Evolutionary conservation across 2,113 vertebrate species (phyloP), one percentile per base, ranked within the genome.

Genomic region (Brachionichthys hirsutus): DNA sequence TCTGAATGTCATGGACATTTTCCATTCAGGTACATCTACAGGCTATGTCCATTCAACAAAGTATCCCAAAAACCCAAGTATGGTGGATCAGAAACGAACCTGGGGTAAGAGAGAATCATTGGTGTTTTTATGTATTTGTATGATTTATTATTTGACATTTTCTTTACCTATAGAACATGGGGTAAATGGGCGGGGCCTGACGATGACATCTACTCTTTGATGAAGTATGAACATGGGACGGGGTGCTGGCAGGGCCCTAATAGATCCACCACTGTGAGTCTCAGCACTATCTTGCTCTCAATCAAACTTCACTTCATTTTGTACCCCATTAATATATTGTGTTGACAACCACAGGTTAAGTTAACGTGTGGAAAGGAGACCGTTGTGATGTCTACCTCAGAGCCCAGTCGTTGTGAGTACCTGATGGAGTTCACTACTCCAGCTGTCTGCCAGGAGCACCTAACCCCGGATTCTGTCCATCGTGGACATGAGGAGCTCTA

Each of bases 381-480:
- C 0, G 77, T 84, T 3, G 90, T 96, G 73, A 88, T 73, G 0
- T 93, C 94, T 20, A 95, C 94, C 2, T 92, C 93, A 0, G 95
- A 97, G 79, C 95, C 95, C 17, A 95, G 94, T 53, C 94, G 95
- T 54, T 97, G 95, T 2, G 95, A 97, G 66, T 96, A 96, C 84
- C 89, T 94, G 58, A 95, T 97, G 94, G 95, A 97, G 85, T 93
- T 97, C 68, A 92, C 6, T 74, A 95, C 87, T 0, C 95, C 95
- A 0, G 94, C 95, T 0, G 85, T 93, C 62, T 97, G 95, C 73
- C 89, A 91, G 2, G 91, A 94, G 48, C 89, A 90, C 0, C 30
- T 62, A 0, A 63, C 13, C 1, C 43, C 1, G 2, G 84, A 86
- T 0, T 13, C 54, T 0, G 6, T 1, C 0, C 46, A 52, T 19